These are phyloP conservation scores for Diplosoma virens DNA, from an alignment of 23 tunicate genomes.

Conservation along the genomic window DNA sequence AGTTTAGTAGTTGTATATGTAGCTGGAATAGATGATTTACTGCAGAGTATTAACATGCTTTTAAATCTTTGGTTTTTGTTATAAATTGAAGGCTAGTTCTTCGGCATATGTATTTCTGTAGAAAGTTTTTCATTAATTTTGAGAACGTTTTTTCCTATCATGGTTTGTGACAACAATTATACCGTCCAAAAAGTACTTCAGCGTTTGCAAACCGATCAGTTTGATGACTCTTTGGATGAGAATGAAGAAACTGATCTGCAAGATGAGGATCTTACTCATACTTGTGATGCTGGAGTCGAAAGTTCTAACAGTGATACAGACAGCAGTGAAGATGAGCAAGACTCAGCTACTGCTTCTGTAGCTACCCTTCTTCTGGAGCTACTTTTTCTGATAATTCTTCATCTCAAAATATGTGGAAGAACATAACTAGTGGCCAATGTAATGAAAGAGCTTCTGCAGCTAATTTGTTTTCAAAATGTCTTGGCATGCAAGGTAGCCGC, in stretches of 20 bases:
- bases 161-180: slow-evolving; percentile 8
- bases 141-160: slow-evolving; percentile 4
- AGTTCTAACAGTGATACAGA: slow-evolving; percentile 24
- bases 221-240: slow-evolving; percentile 17
- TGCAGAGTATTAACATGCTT: slow-evolving; percentile 1
- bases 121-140: background rate
- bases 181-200: slow-evolving; percentile 22
- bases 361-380: slow-evolving; percentile 20
- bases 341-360: slow-evolving; percentile 10
- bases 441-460: slow-evolving; percentile 13
- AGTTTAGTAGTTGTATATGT: background rate
- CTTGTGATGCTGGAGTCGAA: slow-evolving; percentile 5
- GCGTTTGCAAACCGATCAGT: slow-evolving; percentile 19
- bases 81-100: background rate
- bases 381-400: background rate
- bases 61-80: slow-evolving; percentile 1
- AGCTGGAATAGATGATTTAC: slow-evolving; percentile 1
- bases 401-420: background rate
- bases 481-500: background rate
- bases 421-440: slow-evolving; percentile 13
- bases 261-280: slow-evolving; percentile 17
- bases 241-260: slow-evolving; percentile 19
- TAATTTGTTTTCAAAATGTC: slow-evolving; percentile 6
- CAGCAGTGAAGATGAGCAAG: slow-evolving; percentile 11
- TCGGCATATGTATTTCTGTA: background rate